Base-by-base conservation (phyloP, 2,113 vertebrate species). In the Lucifuga dentata region DNA sequence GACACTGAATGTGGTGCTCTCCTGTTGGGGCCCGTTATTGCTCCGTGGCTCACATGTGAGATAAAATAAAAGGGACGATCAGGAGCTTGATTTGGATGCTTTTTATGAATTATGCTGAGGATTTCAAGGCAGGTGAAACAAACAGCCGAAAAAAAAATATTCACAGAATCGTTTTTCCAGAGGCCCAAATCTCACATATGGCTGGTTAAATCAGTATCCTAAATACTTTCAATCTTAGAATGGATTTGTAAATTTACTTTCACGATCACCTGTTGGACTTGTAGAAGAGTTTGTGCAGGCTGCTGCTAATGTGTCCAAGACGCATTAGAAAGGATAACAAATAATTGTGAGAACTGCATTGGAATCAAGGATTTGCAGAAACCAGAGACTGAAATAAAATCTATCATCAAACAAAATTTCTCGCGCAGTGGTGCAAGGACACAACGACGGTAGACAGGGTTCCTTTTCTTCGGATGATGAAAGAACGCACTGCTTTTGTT, bases 401-500 rank as follows among this genome's bases (percentile, higher is more conserved):
- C n/a, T n/a, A n/a, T n/a, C n/a, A n/a, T n/a, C n/a, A n/a, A n/a
- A n/a, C n/a, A n/a, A n/a, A n/a, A n/a, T n/a, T n/a, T n/a, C n/a
- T n/a, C n/a, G 7, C 26, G 26, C 26, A 29, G 3, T 29, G 3
- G 7, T 29, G n/a, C 26, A 29, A 29, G 26, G 7, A 5, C 7
- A 7, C 7, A 35, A 35, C 1, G 6, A 2, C 10, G 33, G 10
- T 35, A 11, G 7, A 3, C 33, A 12, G 48, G n/a, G 24, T 15
- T 21, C 10, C 19, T 29, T 32, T 52, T 53, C 11, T 62, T 40
- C 5, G n/a, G 2, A 11, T 59, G 59, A 61, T 55, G 49, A 43
- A 65, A 46, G 45, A 32, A 49, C 72, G 70, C 55, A 38, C 82
- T 91, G 85, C 90, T 93, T 81, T 86, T 89, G 81, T 72, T 23